These are phyloP conservation scores for Cromileptes altivelis DNA, from an alignment of 2,113 vertebrate genomes.

Conservation along the genomic window DNA sequence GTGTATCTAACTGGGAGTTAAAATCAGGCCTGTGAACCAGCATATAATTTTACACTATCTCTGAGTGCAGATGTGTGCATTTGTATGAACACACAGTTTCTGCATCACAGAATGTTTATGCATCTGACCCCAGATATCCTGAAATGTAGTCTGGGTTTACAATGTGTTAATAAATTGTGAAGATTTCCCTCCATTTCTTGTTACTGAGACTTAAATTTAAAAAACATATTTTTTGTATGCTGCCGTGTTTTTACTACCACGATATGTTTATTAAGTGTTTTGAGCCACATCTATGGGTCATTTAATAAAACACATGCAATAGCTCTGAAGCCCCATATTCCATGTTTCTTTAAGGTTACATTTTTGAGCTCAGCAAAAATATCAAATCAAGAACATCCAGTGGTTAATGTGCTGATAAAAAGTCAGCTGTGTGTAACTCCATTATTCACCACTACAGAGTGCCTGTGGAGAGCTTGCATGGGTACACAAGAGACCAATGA, in stretches of 20 bases:
- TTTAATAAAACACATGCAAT: constrained; percentile 49
- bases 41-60: too few relatives aligned
- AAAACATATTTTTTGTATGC: constrained; percentile 57
- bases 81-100: neutral
- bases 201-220: constrained; percentile 44
- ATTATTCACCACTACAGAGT: neutral
- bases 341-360: neutral
- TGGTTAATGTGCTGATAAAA: neutral
- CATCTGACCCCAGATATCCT: neutral
- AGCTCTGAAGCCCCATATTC: neutral
- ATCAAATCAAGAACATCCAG: neutral
- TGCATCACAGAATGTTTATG: neutral
- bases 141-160: constrained; percentile 50
- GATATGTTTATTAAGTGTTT: constrained; percentile 21
- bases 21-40: neutral
- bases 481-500: neutral
- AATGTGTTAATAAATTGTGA: constrained; percentile 23
- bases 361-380: neutral
- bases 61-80: neutral
- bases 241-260: constrained; percentile 46
- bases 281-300: constrained; percentile 17
- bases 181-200: constrained; percentile 21
- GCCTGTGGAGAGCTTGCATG: neutral
- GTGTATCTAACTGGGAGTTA: neutral
- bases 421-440: too few relatives aligned